A percentile compares a stretch with the other conserved stretches of the same genome.
Conservation (phyloP, 2,797 vertebrate species). For the Parotocinclus haroldoi region DNA sequence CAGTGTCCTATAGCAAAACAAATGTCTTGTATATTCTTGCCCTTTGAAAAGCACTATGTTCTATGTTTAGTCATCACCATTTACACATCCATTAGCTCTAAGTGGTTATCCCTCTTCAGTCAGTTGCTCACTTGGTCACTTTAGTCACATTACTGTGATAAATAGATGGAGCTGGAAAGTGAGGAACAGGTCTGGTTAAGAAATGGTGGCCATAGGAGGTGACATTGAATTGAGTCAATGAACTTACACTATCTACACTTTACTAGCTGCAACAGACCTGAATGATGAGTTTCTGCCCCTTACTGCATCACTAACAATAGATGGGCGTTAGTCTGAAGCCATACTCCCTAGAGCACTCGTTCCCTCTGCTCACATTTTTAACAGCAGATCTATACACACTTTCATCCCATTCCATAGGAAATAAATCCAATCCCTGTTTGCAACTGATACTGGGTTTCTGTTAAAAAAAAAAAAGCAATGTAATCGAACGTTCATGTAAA, state of each 20-base stretch:
- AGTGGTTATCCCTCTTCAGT: no score
- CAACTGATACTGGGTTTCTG: slow-evolving; percentile 59
- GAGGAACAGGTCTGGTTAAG: no score
- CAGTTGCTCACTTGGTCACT: no score
- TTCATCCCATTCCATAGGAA: slow-evolving; percentile 52
- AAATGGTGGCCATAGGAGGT: no score
- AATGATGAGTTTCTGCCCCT: slow-evolving; percentile 17
- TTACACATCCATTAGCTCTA: no score
- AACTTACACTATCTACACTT: slow-evolving; percentile 62
- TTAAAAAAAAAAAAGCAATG: slow-evolving; percentile 55
- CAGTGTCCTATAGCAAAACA: no score
- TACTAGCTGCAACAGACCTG: slow-evolving; percentile 34
- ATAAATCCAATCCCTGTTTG: slow-evolving; percentile 50
- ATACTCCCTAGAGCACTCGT: slow-evolving; percentile 37
- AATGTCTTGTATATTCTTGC: no score
- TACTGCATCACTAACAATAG: neutral
- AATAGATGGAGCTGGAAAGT: no score
- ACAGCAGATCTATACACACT: slow-evolving; percentile 48
- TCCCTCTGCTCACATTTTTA: slow-evolving; percentile 48
- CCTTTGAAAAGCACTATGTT: no score
- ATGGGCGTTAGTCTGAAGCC: slow-evolving; percentile 42
- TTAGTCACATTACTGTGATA: no score
- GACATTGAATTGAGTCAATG: slow-evolving; percentile 32
- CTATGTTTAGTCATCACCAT: no score
- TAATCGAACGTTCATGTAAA: slow-evolving; percentile 62